A percentile compares a stretch with the other conserved stretches of the same genome.
phyloP scores from a whole-genome alignment of 2,888 invertebrate genomes.

The Cybosia mesomella region DNA sequence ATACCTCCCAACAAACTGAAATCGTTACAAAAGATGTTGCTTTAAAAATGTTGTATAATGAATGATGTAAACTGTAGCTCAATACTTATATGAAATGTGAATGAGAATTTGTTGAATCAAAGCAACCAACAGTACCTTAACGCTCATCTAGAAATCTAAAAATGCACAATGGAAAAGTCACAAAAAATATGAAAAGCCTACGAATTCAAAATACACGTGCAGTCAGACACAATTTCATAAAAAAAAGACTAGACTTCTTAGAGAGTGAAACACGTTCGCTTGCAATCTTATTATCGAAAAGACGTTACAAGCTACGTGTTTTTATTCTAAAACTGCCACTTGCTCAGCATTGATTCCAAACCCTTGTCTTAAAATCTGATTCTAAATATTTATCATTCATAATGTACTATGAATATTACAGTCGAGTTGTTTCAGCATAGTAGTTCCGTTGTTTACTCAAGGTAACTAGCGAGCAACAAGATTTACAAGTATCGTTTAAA shows the following conservation, averaged over 20 bases:
- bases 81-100: conserved; percentile 15
- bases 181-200: not conserved
- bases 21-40: conserved; percentile 21
- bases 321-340: conserved; percentile 60
- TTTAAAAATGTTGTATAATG: conserved; percentile 23
- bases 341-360: conserved; percentile 52
- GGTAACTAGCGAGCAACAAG: conserved; percentile 40
- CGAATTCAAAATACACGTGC: conserved; percentile 2
- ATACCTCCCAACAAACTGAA: conserved; percentile 21
- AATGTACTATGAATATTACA: conserved; percentile 31
- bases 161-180: not conserved
- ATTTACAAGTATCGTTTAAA: conserved; percentile 32
- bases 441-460: conserved; percentile 41
- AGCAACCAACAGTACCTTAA: conserved; percentile 1
- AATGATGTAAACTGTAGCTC: conserved; percentile 16
- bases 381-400: conserved; percentile 32
- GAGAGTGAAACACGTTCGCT: conserved; percentile 58
- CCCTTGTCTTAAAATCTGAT: conserved; percentile 49
- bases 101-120: conserved; percentile 15
- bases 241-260: conserved; percentile 57
- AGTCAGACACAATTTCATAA: conserved; percentile 9
- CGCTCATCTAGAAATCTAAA: not conserved
- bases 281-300: conserved; percentile 71
- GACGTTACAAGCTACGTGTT: conserved; percentile 67
- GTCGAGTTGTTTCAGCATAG: conserved; percentile 23